Conservation (phyloP, 2,113 vertebrate species). For the Dipodomys merriami region DNA sequence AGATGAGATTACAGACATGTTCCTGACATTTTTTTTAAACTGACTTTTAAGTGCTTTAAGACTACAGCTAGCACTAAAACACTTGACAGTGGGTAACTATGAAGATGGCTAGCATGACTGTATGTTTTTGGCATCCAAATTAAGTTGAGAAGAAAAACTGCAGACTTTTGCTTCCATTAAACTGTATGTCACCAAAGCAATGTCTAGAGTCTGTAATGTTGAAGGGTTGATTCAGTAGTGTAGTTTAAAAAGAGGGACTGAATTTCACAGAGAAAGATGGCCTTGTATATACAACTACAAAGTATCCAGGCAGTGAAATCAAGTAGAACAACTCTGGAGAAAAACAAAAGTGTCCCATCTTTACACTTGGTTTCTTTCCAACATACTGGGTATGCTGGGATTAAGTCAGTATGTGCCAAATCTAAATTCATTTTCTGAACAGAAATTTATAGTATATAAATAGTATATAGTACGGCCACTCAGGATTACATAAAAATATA, state of each 20-base stretch:
- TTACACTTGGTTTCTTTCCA: background rate
- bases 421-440: background rate
- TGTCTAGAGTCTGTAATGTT: background rate
- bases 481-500: too few relatives aligned
- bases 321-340: background rate
- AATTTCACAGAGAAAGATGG: background rate
- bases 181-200: rapidly evolving
- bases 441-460: background rate
- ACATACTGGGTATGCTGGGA: background rate
- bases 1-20: too few relatives aligned
- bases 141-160: background rate
- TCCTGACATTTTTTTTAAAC: background rate
- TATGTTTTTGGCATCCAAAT: background rate
- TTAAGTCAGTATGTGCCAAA: background rate
- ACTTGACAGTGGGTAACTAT: background rate
- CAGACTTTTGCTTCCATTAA: background rate
- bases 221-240: background rate
- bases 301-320: background rate
- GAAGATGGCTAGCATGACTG: background rate
- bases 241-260: background rate
- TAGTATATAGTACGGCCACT: background rate
- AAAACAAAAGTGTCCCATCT: background rate
- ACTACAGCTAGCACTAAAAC: background rate
- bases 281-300: background rate
- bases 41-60: background rate